Evolutionary conservation across 2,797 vertebrate species (phyloP).

Genomic region (Melanotaenia parkinsoni): DNA sequence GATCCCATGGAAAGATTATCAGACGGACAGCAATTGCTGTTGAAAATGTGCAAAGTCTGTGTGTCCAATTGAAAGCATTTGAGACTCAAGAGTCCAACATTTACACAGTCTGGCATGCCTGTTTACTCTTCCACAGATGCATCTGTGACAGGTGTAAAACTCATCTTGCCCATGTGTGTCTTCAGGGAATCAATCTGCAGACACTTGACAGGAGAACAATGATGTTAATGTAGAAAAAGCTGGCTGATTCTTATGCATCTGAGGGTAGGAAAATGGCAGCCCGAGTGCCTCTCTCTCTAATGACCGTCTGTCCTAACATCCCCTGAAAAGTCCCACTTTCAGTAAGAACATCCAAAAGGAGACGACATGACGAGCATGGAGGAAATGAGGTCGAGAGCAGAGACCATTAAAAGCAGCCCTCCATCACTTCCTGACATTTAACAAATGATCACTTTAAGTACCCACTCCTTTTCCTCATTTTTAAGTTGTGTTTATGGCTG

Average conservation of each 20-base stretch:
- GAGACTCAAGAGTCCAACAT: slow-evolving; percentile 18
- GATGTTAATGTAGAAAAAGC: slow-evolving; percentile 45
- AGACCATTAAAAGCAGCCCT: slow-evolving; percentile 7
- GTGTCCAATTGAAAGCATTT: slow-evolving; percentile 31
- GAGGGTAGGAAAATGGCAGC: slow-evolving; percentile 26
- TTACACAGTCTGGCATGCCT: slow-evolving; percentile 1
- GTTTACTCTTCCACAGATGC: slow-evolving; percentile 29
- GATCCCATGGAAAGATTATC: slow-evolving; percentile 54
- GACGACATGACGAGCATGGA: slow-evolving; percentile 35
- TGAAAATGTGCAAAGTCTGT: slow-evolving; percentile 10
- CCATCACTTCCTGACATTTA: slow-evolving; percentile 26
- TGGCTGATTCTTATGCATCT: slow-evolving; percentile 17
- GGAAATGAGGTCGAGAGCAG: slow-evolving; percentile 35
- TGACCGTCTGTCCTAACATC: slow-evolving; percentile 15
- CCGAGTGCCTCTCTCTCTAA: slow-evolving; percentile 7
- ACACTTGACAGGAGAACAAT: slow-evolving; percentile 22
- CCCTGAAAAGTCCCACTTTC: slow-evolving; percentile 36
- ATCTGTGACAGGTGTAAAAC: slow-evolving; percentile 45
- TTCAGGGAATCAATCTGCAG: slow-evolving; percentile 19
- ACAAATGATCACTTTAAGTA: slow-evolving; percentile 38
- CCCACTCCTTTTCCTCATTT: slow-evolving; percentile 17
- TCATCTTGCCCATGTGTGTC: background rate
- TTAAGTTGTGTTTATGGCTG: slow-evolving; percentile 14
- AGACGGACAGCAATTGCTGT: slow-evolving; percentile 17
- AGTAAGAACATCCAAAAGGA: slow-evolving; percentile 35